Evolutionary conservation across 2,797 vertebrate genomes (phyloP).

Genomic region (Danionella dracula): DNA sequence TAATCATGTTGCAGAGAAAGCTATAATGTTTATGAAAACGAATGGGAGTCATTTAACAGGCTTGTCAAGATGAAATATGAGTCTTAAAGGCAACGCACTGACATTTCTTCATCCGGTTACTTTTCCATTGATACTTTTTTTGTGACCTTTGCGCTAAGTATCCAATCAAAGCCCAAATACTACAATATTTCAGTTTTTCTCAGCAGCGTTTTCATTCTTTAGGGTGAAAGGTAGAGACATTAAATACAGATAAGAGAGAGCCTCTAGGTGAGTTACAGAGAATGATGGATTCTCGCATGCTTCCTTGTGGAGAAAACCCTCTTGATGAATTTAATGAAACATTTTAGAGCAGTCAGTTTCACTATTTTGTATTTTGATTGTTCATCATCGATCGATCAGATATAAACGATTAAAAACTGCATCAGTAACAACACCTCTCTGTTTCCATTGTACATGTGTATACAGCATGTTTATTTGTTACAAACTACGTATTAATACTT

Average conservation of each 20-base stretch:
- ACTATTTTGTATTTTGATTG: not conserved
- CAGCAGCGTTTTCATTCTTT: not conserved
- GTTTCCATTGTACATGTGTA: no score
- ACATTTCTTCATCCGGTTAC: no score
- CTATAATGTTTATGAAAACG: constrained; percentile 18
- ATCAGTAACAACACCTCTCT: no score
- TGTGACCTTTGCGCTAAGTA: not conserved
- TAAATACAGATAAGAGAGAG: not conserved
- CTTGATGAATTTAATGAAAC: not conserved
- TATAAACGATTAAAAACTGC: no score
- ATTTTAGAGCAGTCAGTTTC: constrained; percentile 9
- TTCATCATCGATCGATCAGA: not conserved
- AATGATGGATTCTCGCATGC: not conserved
- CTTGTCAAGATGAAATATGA: not conserved
- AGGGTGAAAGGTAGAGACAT: not conserved
- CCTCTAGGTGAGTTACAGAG: not conserved
- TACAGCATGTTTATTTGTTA: no score
- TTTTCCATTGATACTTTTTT: not conserved
- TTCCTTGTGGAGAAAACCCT: not conserved
- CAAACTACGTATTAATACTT: no score
- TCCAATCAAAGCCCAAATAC: not conserved
- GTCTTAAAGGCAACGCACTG: not conserved
- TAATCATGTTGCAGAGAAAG: not conserved
- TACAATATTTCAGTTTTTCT: not conserved
- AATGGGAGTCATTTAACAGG: constrained; percentile 7